phyloP scores from a whole-genome alignment of 2,797 vertebrate species.

The Gadopsis marmoratus region DNA sequence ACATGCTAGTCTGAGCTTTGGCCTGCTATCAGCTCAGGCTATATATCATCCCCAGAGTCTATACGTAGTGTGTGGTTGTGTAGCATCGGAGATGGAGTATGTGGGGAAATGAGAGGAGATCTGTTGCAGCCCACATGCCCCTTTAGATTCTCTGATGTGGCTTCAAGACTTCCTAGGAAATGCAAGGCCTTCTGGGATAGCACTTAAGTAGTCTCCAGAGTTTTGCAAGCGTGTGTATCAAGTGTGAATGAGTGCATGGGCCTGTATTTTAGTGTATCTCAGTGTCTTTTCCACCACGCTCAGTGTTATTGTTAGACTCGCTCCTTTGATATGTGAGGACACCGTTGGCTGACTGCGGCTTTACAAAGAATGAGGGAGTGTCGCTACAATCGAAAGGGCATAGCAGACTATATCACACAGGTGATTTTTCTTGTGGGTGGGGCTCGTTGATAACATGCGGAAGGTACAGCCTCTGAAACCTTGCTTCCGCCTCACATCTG shows the following conservation, averaged over 20 bases:
- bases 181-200: slow-evolving; percentile 77
- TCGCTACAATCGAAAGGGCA: slow-evolving; percentile 35
- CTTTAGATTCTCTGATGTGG: slow-evolving; percentile 81
- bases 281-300: slow-evolving; percentile 24
- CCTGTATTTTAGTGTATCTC: slow-evolving; percentile 35
- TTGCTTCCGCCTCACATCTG: slow-evolving; percentile 48
- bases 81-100: slow-evolving; percentile 71
- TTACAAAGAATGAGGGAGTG: slow-evolving; percentile 62
- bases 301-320: slow-evolving; percentile 26
- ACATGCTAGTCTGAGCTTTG: slow-evolving; percentile 22
- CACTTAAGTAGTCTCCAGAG: slow-evolving; percentile 63
- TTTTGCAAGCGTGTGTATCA: slow-evolving; percentile 55
- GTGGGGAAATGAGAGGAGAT: slow-evolving; percentile 79
- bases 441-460: slow-evolving; percentile 24
- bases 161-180: slow-evolving; percentile 76
- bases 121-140: slow-evolving; percentile 77
- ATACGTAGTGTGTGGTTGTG: slow-evolving; percentile 75
- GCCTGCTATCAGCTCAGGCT: slow-evolving; percentile 58
- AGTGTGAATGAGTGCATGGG: slow-evolving; percentile 48
- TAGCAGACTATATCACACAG: slow-evolving; percentile 36
- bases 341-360: slow-evolving; percentile 41
- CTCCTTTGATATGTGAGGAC: slow-evolving; percentile 62
- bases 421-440: slow-evolving; percentile 49
- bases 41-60: slow-evolving; percentile 67
- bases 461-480: slow-evolving; percentile 13